These are phyloP conservation scores for Cistogaster globosa DNA, from an alignment of 2,888 invertebrate genomes.

Conservation along the genomic window DNA sequence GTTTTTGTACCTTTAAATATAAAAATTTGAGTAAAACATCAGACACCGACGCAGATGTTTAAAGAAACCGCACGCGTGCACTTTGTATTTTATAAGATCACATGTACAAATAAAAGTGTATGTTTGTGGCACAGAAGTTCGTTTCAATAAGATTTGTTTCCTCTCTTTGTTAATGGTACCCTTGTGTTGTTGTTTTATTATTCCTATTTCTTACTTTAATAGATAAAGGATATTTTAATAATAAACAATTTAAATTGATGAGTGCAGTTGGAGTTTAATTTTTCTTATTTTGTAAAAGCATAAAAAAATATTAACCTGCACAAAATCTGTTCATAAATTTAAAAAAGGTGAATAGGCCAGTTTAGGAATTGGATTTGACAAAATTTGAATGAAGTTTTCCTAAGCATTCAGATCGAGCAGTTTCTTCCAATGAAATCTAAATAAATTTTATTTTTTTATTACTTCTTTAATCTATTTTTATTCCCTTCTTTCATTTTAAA, in stretches of 20 bases:
- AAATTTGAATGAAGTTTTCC: too few species aligned
- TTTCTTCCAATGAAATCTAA: too few species aligned
- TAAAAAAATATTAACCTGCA: too few species aligned
- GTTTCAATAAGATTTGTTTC: constrained; percentile 48
- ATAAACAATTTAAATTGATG: background rate
- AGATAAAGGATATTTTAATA: constrained; percentile 15
- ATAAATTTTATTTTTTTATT: too few species aligned
- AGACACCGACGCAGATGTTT: constrained; percentile 72
- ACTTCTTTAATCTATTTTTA: too few species aligned
- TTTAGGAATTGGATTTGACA: too few species aligned
- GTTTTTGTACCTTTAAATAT: constrained; percentile 52
- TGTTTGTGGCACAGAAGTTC: constrained; percentile 2
- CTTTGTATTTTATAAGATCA: constrained; percentile 55
- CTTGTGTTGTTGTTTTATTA: background rate
- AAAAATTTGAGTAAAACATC: constrained; percentile 32
- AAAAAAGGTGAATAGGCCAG: too few species aligned
- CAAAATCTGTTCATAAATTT: too few species aligned
- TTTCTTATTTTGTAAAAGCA: too few species aligned
- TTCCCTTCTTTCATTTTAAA: too few species aligned
- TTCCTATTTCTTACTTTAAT: background rate
- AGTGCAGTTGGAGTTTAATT: background rate
- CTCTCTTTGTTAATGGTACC: background rate
- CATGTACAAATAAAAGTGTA: background rate
- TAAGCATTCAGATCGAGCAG: too few species aligned
- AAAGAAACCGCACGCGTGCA: constrained; percentile 70